Evolutionary conservation across 2,888 invertebrate genomes (phyloP), one percentile per base, ranked within the genome.

Genomic region (Meta bourneti): DNA sequence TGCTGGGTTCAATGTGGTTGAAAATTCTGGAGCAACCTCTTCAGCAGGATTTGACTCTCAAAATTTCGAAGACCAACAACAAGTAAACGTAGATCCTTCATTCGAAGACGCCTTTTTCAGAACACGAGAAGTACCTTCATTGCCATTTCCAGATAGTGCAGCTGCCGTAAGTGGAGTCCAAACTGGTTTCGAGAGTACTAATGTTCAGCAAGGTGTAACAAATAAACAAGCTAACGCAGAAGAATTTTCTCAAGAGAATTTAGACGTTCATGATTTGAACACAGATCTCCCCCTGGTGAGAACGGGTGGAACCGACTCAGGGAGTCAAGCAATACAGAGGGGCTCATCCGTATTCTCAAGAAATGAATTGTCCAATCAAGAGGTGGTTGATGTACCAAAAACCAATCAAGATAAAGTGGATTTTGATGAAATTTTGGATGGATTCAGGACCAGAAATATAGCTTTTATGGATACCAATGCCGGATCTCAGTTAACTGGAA

Each of bases 341-440:
- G 82, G 20, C 5, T 7, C n/a, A 6, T 6, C 49, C 49, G 48
- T 75, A 61, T 9, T n/a, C 49, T 8, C 1, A 51, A 20, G 13
- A 16, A 16, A 52, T 16, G 19, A n/a, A 19, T 83, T 79, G n/a
- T 8, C 78, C 54, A n/a, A 19, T 6, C 87, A 80, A 34, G 34
- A 80, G 72, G 6, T 54, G 7, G 19, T 79, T 61, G 87, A 80
- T 80, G 54, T 80, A 54, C 7, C 69, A 11, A 51, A 61, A 49
- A 19, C n/a, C 13, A 72, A 7, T 80, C 87, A 79, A 79, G 80
- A 86, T 16, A 13, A 51, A 0, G 20, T 71, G 2, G 51, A 87
- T 48, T 20, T 74, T 48, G 78, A 86, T 16, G 70, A 86, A n/a
- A 70, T 87, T 11, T 34, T 87, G 48, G 16, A 80, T 72, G 79